These are phyloP conservation scores for Patagioenas fasciata DNA, from an alignment of 2,113 vertebrate species.

Conservation along the genomic window DNA sequence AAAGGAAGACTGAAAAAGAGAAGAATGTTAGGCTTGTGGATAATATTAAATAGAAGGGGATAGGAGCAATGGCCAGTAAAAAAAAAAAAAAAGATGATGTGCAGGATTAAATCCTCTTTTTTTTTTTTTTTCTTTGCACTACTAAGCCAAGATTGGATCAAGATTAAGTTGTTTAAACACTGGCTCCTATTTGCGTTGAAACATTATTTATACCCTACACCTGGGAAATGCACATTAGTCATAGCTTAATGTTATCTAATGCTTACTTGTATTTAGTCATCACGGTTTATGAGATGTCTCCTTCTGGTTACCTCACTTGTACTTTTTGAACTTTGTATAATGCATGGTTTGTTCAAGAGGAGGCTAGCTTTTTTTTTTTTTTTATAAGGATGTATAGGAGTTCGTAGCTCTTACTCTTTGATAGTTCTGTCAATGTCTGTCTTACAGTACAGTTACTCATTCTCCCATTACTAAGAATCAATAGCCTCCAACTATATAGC, in stretches of 20 bases:
- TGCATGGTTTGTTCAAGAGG: background rate
- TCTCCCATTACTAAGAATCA: background rate
- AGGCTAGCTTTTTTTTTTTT: background rate
- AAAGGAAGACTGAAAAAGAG: background rate
- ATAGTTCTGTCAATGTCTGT: background rate
- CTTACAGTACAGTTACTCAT: background rate
- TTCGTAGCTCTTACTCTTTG: background rate
- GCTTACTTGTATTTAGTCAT: conserved; percentile 29
- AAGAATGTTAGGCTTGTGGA: background rate
- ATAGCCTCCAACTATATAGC: background rate
- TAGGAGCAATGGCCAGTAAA: background rate
- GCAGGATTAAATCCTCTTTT: background rate
- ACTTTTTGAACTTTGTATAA: background rate
- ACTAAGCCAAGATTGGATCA: background rate
- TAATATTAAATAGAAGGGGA: background rate
- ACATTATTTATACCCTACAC: background rate
- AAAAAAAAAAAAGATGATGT: background rate
- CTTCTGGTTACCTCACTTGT: background rate
- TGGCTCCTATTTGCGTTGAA: background rate
- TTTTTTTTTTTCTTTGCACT: background rate
- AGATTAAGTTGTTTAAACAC: background rate
- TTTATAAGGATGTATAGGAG: background rate
- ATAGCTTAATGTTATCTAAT: background rate
- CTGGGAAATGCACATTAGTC: background rate
- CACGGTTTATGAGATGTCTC: background rate